Conservation (phyloP, 2,113 vertebrate genomes). For the Benthochromis sp. region DNA sequence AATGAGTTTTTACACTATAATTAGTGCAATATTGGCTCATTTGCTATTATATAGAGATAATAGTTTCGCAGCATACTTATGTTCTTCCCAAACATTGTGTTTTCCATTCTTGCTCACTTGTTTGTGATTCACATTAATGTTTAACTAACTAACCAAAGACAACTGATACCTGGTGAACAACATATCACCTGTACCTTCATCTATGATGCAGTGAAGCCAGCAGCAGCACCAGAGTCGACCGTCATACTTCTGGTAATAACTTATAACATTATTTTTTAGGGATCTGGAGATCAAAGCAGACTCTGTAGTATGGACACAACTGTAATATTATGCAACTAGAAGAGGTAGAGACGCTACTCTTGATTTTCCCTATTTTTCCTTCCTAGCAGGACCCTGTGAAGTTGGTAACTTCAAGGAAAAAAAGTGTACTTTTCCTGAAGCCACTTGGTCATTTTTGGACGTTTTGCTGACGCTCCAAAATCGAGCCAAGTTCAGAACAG, state of each 20-base stretch:
- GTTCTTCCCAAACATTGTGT: background rate
- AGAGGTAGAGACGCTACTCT: background rate
- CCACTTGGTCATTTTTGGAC: background rate
- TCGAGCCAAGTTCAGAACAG: slow-evolving; percentile 38
- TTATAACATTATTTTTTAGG: background rate
- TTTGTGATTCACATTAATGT: background rate
- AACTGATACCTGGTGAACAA: background rate
- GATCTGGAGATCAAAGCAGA: background rate
- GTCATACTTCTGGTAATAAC: background rate
- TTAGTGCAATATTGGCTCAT: background rate
- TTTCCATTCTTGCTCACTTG: background rate
- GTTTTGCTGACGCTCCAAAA: slow-evolving; percentile 43
- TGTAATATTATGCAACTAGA: background rate
- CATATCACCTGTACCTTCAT: background rate
- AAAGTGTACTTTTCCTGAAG: background rate
- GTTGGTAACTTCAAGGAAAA: background rate
- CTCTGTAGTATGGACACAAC: background rate
- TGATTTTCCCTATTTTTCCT: background rate
- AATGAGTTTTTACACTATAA: background rate
- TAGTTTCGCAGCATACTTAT: background rate
- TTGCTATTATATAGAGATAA: background rate
- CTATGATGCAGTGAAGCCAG: background rate
- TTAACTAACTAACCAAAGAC: background rate
- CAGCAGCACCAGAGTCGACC: background rate
- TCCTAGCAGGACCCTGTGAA: background rate